Conservation (phyloP, 2,888 invertebrate species). For the Nasonia oneida region DNA sequence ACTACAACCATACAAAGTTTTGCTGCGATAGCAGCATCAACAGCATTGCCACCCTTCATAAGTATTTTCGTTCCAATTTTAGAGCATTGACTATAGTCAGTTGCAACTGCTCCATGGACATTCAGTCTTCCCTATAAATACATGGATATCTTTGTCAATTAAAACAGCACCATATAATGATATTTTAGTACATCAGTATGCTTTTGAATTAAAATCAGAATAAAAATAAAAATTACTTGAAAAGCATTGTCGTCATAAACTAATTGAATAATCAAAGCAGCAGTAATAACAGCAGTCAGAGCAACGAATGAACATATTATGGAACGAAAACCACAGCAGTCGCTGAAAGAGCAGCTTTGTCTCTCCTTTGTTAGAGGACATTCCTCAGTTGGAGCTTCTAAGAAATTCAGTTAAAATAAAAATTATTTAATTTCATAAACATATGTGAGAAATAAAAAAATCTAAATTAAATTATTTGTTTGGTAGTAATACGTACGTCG, state of each 20-base stretch:
- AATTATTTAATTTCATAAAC: constrained; percentile 6
- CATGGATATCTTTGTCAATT: constrained; percentile 12
- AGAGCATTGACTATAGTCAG: constrained; percentile 86
- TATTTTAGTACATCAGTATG: neutral
- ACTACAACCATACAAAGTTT: constrained; percentile 88
- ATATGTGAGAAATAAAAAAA: neutral
- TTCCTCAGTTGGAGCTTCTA: constrained; percentile 72
- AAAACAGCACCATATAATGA: neutral
- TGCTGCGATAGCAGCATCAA: constrained; percentile 88
- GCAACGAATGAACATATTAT: constrained; percentile 85
- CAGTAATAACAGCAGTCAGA: constrained; percentile 85
- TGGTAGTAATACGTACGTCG: constrained; percentile 50
- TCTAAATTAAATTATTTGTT: neutral
- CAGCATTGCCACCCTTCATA: constrained; percentile 86
- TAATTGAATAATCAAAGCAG: constrained; percentile 87
- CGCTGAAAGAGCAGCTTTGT: constrained; percentile 66
- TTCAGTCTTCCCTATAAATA: constrained; percentile 64
- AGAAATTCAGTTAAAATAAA: constrained; percentile 30
- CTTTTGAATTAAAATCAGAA: neutral
- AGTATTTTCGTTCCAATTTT: constrained; percentile 85
- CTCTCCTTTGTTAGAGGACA: constrained; percentile 74
- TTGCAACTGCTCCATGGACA: constrained; percentile 87
- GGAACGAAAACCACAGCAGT: constrained; percentile 82
- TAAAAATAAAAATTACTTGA: constrained; percentile 80
- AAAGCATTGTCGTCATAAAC: constrained; percentile 84